Base-by-base conservation (phyloP, 1,140 invertebrate genomes). In the Eumaeus atala region DNA sequence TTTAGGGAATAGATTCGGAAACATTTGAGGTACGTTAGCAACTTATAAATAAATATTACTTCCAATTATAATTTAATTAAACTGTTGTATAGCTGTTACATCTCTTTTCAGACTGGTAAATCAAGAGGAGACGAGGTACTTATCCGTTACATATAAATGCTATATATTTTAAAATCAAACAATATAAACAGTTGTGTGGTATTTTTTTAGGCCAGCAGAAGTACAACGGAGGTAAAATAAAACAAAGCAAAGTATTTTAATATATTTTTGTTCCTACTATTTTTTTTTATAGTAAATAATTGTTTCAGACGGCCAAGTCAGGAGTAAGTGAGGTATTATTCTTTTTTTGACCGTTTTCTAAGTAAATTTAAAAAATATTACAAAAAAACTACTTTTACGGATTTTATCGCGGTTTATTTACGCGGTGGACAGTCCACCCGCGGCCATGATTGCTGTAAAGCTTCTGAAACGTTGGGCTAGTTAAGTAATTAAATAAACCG, bases 1-100 rank as follows among this genome's bases (percentile, higher is more conserved):
- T 78, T 58, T 62, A 85, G 79, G 76, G 74, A n/a, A 66, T 83
- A 9, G 79, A 85, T 60, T 78, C 82, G 0, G 82, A 85, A 58
- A 68, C 66, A 4, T 85, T 77, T 67, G 72, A 77, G 73, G 82
- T 83, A 72, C 62, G 61, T 51, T n/a, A 48, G 38, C 11, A 38
- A 14, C 9, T 9, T 18, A n/a, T n/a, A n/a, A n/a, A n/a, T n/a
- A n/a, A 12, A 33, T 34, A 8, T 28, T 28, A 21, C 11, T 38
- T 34, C 11, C n/a, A 6, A 34, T 12, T 10, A 34, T 16, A 10
- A 16, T 4, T 12, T 11, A 9, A 49, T 12, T 9, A 28, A 49
- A 34, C 6, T 14, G 35, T 14, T 12, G 14, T 33, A 48, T 35
- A 14, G 14, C 35, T 12, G 1, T 49, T 9, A 14, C 16, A 9